Evolutionary conservation across 2,797 vertebrate species (phyloP), one percentile per base, ranked within the genome.

Genomic region (Aeoliscus strigatus): DNA sequence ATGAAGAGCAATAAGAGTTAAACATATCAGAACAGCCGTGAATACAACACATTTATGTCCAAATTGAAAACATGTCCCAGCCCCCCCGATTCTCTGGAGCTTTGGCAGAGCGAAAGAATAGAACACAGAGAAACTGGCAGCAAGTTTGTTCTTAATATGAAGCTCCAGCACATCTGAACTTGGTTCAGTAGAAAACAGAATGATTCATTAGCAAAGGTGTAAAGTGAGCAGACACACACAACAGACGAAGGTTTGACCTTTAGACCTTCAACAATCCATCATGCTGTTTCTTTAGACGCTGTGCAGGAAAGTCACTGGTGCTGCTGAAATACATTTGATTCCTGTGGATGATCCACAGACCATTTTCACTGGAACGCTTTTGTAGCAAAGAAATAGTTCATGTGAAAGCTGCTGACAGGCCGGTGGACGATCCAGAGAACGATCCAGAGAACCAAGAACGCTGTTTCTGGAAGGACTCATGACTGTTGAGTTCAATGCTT

Each of bases 41-140:
- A 72, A 77, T 74, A 71, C 39, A 3, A 66, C 51, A 63, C 49
- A 61, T 80, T 69, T 59, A 66, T 72, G 65, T 78, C 67, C 73
- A 84, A 81, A 82, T 82, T 77, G 70, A 80, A 83, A 87, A 83
- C 83, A 77, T 70, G 75, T 81, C 70, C 73, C 70, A 72, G 66
- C 80, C n/a, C n/a, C n/a, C n/a, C n/a, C 27, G 31, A 17, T 27
- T 59, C 56, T 77, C 39, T 37, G 51, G 44, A 70, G 41, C 51
- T 77, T 78, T 78, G 74, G 75, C 63, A 72, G 14, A 51, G 14
- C 39, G 29, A 39, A 45, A 27, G 42, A 62, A 55, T 57, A 74
- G 50, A 75, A 72, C 47, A 82, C 65, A 17, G 18, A 50, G 54
- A 55, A 67, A 69, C 60, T 78, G 75, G 71, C 70, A 71, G 55